Base-by-base conservation (phyloP, 2,888 invertebrate species). In the Monochamus alternatus region DNA sequence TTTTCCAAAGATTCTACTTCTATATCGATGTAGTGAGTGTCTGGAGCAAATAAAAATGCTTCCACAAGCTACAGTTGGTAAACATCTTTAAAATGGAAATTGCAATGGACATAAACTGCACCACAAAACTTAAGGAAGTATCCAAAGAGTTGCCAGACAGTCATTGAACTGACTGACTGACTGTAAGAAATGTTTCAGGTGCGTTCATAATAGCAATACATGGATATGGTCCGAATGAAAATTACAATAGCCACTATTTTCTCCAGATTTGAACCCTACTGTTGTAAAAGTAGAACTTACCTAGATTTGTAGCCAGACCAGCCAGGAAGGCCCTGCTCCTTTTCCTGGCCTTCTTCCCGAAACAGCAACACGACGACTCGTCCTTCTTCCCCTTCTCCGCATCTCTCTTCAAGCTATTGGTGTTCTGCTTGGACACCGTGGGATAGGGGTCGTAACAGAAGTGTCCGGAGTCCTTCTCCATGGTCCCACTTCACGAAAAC, bases 281-380 rank as follows among this genome's bases (percentile, higher is more conserved):
- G 1, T 38, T 38, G 4, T 38, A 5, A 38, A 38, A 22, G 22
- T 38, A 4, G 2, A 38, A 38, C 75, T 78, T 55, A 80, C 84
- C 87, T 75, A 96, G 90, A 88, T 96, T 96, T 78, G 95, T 95
- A 82, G 95, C 91, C 79, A 95, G 92, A 12, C 95, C 94, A 73
- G 95, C 93, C 83, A 94, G 90, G 86, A 94, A 94, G 83, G 93
- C 92, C 78, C 84, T 86, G 30, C 86, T 80, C 78, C 85, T 86
- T 65, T 82, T 83, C 76, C 82, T 84, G 71, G 86, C 85, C 89
- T 86, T 85, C 64, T 83, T 83, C 5, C 86, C 86, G 71, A 88
- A 84, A 79, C 88, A 89, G 73, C 86, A 86, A 78, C 88, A 88
- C 30, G 85, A 82, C 65, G 84, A 82, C 32, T 85, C 85, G 9